A percentile compares a stretch with the other conserved stretches of the same genome.
These are phyloP conservation scores for Pangasius sanitwongsei DNA, from an alignment of 2,797 vertebrate genomes.

Conservation along the genomic window DNA sequence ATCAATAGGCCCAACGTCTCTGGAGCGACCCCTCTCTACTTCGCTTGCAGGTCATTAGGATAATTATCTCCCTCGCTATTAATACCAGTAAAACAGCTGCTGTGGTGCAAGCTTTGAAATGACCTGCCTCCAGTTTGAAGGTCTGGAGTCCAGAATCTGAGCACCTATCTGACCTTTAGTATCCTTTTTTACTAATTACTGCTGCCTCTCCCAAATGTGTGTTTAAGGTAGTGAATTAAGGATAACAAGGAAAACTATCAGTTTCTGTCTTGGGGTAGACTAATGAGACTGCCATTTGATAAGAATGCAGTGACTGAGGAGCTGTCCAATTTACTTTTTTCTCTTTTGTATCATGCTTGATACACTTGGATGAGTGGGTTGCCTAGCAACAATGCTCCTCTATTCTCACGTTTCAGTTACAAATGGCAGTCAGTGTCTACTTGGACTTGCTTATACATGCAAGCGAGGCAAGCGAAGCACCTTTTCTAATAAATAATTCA, in stretches of 20 bases:
- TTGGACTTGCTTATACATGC: constrained; percentile 37
- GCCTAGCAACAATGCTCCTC: constrained; percentile 46
- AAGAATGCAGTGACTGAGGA: constrained; percentile 36
- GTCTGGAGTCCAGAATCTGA: not conserved
- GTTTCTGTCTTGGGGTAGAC: constrained; percentile 25
- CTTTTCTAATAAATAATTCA: constrained; percentile 41
- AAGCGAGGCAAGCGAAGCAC: constrained; percentile 5
- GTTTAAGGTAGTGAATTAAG: constrained; percentile 31
- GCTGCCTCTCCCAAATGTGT: not conserved
- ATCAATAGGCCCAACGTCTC: constrained; percentile 98
- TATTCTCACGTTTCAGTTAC: constrained; percentile 47
- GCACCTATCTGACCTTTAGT: not conserved
- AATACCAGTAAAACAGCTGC: constrained; percentile 3
- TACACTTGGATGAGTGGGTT: constrained; percentile 39
- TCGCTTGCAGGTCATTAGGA: constrained; percentile 90
- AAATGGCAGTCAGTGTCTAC: constrained; percentile 35
- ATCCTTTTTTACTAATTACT: not conserved
- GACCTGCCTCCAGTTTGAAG: not conserved
- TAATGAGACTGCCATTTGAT: constrained; percentile 44
- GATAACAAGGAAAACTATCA: constrained; percentile 25
- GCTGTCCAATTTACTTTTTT: constrained; percentile 33
- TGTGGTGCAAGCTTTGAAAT: not conserved
- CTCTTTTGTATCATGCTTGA: constrained; percentile 30
- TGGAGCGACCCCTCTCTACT: constrained; percentile 95
- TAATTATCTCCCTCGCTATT: not conserved